Conservation (phyloP, 2,113 vertebrate species). For the Gyps fulvus region DNA sequence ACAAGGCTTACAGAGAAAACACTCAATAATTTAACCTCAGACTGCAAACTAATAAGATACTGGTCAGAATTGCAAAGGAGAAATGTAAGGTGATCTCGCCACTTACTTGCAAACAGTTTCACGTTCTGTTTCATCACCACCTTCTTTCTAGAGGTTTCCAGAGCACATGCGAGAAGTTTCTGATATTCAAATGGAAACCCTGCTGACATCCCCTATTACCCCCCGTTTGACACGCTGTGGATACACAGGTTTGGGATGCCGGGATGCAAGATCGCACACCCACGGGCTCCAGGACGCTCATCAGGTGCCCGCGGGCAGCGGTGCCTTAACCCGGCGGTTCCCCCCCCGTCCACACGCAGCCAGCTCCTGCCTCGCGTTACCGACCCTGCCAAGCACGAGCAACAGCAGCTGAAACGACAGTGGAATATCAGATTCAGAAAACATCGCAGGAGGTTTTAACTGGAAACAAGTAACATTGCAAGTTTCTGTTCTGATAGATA, state of each 20-base stretch:
- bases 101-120: background rate
- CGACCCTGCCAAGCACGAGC: background rate
- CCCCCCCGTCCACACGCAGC: background rate
- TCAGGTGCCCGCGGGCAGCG: no score
- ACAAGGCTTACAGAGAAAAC: background rate
- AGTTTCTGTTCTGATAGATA: background rate
- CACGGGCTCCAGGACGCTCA: background rate
- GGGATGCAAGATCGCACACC: fast-evolving
- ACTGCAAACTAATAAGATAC: background rate
- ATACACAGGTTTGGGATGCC: no score
- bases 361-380: background rate
- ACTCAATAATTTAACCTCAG: background rate
- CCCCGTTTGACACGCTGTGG: fast-evolving
- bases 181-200: background rate
- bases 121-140: background rate
- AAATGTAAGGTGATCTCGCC: background rate
- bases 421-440: background rate
- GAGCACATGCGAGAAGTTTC: background rate
- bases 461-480: background rate
- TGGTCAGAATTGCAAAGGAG: background rate
- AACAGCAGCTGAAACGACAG: no score
- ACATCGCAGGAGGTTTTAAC: background rate
- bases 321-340: no score
- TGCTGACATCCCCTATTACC: no score
- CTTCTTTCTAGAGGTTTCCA: background rate